Evolutionary conservation across 1,140 invertebrate genomes (phyloP), one percentile per base, ranked within the genome.

Genomic region (Solen grandis): DNA sequence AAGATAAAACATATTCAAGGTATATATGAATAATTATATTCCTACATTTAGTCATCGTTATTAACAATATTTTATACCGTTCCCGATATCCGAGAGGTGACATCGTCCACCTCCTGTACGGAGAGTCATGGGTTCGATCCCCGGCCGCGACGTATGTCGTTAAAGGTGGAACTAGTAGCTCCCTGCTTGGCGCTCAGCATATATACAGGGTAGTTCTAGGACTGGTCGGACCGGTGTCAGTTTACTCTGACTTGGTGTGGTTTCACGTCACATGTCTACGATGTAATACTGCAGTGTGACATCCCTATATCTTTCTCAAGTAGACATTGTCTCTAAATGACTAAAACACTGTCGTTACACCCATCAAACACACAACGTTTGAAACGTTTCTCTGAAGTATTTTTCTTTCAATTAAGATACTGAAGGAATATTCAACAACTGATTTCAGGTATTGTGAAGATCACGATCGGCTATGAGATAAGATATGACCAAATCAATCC

Each of bases 371-470:
- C 41, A 19, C 41, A 46, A 46, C 41, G 41, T 19, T 46, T 46
- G n/a, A n/a, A n/a, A n/a, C n/a, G n/a, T n/a, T n/a, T n/a, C n/a
- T n/a, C n/a, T n/a, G n/a, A n/a, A n/a, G n/a, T n/a, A n/a, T n/a
- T n/a, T n/a, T n/a, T n/a, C n/a, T 46, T 57, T 57, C 22, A n/a
- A 25, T 14, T 8, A 57, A 8, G 14, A 57, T 5, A 8, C 10
- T 14, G 8, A 14, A 14, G 25, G 25, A 13, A 57, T 13, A 65
- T 10, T 2, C 14, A 2, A 1, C 52, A 5, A 14, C 31, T 14
- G n/a, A 1, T 41, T 78, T 19, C 35, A 78, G 75, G 75, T 1
- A 78, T 69, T 29, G 54, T 78, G 19, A n/a, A 62, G 2, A 38
- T 68, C 35, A 62, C 63, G 10, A 33, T 69, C 57, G 75, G 16